Evolutionary conservation across 2,888 invertebrate genomes (phyloP).

Genomic region (Synanthedon myopaeformis): DNA sequence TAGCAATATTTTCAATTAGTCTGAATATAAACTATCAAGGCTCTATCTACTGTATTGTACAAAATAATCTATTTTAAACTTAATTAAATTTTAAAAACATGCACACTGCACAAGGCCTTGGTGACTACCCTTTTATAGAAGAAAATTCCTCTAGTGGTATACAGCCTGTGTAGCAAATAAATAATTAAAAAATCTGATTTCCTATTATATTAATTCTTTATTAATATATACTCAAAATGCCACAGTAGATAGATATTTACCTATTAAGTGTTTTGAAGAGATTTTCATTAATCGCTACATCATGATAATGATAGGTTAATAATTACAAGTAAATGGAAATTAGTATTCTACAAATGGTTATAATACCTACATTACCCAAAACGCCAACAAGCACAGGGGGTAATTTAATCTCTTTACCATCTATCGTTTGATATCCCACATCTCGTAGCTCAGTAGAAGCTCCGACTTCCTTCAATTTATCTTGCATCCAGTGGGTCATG

Average conservation of each 20-base stretch:
- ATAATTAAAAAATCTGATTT: no score
- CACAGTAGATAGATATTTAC: background rate
- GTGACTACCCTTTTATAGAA: no score
- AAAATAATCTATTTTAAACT: no score
- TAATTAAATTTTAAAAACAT: no score
- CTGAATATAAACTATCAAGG: no score
- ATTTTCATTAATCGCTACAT: background rate
- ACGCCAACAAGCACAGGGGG: conserved; percentile 88
- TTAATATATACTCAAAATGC: background rate
- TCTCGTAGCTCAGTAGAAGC: conserved; percentile 78
- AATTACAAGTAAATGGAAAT: background rate
- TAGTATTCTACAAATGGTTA: no score
- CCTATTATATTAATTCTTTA: no score
- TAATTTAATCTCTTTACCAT: conserved; percentile 79
- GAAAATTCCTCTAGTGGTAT: no score
- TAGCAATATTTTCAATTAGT: no score
- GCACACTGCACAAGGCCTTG: no score
- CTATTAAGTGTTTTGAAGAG: background rate
- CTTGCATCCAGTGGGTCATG: conserved; percentile 88
- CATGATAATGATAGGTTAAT: background rate
- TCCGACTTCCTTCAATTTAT: conserved; percentile 77
- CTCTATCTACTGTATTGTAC: no score
- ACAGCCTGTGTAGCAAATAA: no score
- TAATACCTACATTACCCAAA: conserved; percentile 74
- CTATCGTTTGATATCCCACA: conserved; percentile 80